phyloP scores from a whole-genome alignment of 1,140 invertebrate species.

The Penaeus indicus region DNA sequence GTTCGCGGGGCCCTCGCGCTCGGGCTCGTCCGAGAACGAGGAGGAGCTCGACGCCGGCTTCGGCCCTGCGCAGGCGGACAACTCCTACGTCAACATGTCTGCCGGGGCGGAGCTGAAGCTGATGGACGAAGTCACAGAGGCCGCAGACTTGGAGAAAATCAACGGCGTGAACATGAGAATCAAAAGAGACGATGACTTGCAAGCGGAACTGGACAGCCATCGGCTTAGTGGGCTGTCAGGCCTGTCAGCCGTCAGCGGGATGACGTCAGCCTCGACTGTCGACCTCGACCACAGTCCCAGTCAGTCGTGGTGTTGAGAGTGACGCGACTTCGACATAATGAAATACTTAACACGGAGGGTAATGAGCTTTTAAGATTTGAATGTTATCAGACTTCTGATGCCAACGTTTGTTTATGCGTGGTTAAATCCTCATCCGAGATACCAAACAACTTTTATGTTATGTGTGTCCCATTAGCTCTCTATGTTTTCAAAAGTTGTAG shows the following conservation, averaged over 20 bases:
- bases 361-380: not conserved
- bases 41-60: not conserved
- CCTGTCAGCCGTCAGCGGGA: conserved; percentile 56
- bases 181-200: conserved; percentile 27
- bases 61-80: not conserved
- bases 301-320: conserved; percentile 67
- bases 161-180: conserved; percentile 45
- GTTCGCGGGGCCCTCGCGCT: not conserved
- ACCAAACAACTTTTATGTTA: too few relatives aligned
- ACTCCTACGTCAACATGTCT: conserved; percentile 49
- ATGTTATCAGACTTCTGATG: too few relatives aligned
- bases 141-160: conserved; percentile 23
- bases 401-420: too few relatives aligned
- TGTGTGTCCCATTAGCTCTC: too few relatives aligned
- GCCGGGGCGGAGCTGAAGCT: conserved; percentile 15
- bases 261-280: conserved; percentile 49
- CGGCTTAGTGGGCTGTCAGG: conserved; percentile 54
- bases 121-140: not conserved
- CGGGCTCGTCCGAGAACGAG: not conserved
- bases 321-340: conserved; percentile 55
- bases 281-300: conserved; percentile 51
- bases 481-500: not conserved
- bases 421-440: too few relatives aligned
- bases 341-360: not conserved
- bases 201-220: conserved; percentile 39